phyloP scores from a whole-genome alignment of 1,140 invertebrate species.

The Zophobas atratus region DNA sequence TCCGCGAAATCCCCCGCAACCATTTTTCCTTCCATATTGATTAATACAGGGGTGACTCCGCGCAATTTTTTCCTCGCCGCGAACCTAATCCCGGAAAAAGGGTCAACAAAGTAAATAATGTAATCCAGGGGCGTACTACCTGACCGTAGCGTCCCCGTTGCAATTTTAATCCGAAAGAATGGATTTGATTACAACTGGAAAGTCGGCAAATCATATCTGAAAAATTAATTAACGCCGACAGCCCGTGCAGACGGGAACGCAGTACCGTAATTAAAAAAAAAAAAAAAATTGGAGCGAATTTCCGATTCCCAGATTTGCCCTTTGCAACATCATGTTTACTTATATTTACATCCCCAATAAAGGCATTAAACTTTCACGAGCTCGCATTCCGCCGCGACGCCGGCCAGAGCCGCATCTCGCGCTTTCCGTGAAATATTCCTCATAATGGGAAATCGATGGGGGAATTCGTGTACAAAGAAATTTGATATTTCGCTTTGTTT shows the following conservation, averaged over 20 bases:
- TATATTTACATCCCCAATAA: too few species aligned
- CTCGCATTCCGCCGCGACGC: too few species aligned
- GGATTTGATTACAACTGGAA: conserved; percentile 1
- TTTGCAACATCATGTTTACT: too few species aligned
- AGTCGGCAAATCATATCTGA: conserved; percentile 6
- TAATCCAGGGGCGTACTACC: background rate
- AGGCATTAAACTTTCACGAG: too few species aligned
- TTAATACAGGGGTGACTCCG: too few species aligned
- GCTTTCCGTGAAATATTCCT: background rate
- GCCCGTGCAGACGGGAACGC: background rate
- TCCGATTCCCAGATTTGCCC: too few species aligned
- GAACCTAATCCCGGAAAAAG: background rate
- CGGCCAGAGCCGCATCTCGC: too few species aligned
- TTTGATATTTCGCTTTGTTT: conserved; percentile 18
- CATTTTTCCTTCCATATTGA: too few species aligned
- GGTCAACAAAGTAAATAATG: background rate
- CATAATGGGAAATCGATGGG: conserved; percentile 10
- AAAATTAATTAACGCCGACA: conserved; percentile 25
- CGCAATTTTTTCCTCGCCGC: background rate
- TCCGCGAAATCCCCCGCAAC: too few species aligned
- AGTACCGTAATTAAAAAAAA: conserved; percentile 6
- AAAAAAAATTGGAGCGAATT: background rate
- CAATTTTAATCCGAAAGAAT: background rate
- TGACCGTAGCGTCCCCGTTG: background rate
- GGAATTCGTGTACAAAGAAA: background rate